Evolutionary conservation across 2,888 invertebrate species (phyloP), one percentile per base, ranked within the genome.

Genomic region (Chymomyza amoena): DNA sequence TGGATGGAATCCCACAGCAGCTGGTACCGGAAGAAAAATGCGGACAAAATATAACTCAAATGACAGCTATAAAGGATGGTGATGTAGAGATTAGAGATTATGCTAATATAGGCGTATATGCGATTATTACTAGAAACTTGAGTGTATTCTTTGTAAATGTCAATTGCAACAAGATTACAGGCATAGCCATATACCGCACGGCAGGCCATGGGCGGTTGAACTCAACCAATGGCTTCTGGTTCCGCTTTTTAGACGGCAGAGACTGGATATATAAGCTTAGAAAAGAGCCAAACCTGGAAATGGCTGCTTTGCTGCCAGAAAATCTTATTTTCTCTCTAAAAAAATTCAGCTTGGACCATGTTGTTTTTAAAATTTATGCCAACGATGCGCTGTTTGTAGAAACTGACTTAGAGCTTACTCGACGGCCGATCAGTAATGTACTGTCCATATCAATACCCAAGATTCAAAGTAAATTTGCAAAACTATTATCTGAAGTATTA

Each of bases 361-460:
- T 94, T 36, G 92, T 94, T 9, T 91, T 94, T 15, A 94, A 92
- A 69, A 88, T 94, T 13, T 94, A 93, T 83, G 91, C 92, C 57
- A 93, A 93, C 79, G 93, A 93, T 78, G 92, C 92, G 0, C 91
- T 94, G 52, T 94, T 94, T 87, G 93, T 93, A 89, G 93, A 94
- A 79, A 69, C 92, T 18, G 83, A 89, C 45, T 67, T 79, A 25
- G 82, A 90, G 39, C 87, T 89, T 6, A 89, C 89, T 56, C 76
- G 80, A 73, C 75, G 80, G 66, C 79, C 87, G 15, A 77, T 78
- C 52, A 93, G 94, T 79, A 92, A 93, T 64, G 93, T 95, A 60
- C 89, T 95, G 6, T 94, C 94, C 65, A 91, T 95, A 15, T 92
- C 93, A 0, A 93, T 95, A 75, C 94, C 94, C 0, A 94, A 94